Percentiles rank a stretch among this genome's conserved stretches.
Evolutionary conservation across 2,113 vertebrate species (phyloP).

Genomic region (Nothobranchius furzeri): DNA sequence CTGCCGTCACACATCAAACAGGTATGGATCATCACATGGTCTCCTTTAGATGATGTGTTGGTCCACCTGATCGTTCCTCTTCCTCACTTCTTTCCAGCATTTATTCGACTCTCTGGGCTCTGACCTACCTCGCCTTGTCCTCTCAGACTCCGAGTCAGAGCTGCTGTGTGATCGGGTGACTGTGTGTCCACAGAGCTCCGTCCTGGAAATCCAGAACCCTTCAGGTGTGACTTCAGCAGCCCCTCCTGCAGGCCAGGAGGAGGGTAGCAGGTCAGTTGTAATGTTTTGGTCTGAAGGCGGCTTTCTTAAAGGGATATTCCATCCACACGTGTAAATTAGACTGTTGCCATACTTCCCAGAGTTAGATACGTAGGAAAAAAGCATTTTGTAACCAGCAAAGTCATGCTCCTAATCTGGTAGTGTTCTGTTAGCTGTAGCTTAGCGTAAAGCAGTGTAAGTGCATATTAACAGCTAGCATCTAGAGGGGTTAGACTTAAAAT

Average conservation of each 20-base stretch:
- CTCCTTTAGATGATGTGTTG: background rate
- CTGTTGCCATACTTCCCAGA: too few relatives aligned
- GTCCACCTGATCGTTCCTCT: background rate
- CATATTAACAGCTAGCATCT: too few relatives aligned
- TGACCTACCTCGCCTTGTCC: slow-evolving; percentile 56
- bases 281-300: background rate
- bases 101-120: slow-evolving; percentile 32
- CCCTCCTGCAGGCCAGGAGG: slow-evolving; percentile 6
- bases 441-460: too few relatives aligned
- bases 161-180: slow-evolving; percentile 51
- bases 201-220: slow-evolving; percentile 28
- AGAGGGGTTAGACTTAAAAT: too few relatives aligned
- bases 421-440: too few relatives aligned
- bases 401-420: too few relatives aligned
- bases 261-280: slow-evolving; percentile 27
- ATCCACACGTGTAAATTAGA: too few relatives aligned
- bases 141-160: slow-evolving; percentile 37
- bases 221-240: background rate
- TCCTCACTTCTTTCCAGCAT: slow-evolving; percentile 33
- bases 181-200: background rate
- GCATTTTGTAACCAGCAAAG: too few relatives aligned
- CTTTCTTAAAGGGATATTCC: background rate
- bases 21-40: slow-evolving; percentile 33
- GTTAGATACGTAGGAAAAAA: too few relatives aligned
- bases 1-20: slow-evolving; percentile 58